Evolutionary conservation across 2,113 vertebrate species (phyloP).

Genomic region (Paramormyrops kingsleyae): DNA sequence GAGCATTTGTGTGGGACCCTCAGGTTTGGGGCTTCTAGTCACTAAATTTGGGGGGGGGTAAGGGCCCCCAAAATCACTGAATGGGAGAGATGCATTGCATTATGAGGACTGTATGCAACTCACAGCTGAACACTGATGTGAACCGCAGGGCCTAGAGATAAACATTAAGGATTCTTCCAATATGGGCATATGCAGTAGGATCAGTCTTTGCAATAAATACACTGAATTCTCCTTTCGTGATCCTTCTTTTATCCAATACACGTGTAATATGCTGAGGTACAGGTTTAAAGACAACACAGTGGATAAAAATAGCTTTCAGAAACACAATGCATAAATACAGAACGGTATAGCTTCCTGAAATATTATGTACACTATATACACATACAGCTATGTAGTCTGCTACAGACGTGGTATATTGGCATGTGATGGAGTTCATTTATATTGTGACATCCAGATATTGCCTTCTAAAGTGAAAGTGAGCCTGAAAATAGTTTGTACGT

Average conservation of each 20-base stretch:
- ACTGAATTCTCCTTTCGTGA: neutral
- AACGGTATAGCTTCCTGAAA: neutral
- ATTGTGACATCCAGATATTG: neutral
- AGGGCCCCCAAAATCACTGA: neutral
- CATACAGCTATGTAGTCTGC: neutral
- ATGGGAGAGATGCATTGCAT: neutral
- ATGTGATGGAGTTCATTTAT: neutral
- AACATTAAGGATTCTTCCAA: neutral
- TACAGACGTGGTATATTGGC: neutral
- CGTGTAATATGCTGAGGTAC: neutral
- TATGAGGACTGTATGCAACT: neutral
- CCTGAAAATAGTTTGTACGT: neutral
- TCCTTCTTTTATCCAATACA: conserved; percentile 12
- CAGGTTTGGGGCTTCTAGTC: neutral
- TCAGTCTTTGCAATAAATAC: neutral
- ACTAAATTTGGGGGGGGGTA: too few species aligned
- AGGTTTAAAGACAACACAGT: neutral
- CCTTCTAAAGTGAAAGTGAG: neutral
- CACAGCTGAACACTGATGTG: neutral
- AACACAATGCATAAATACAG: conserved; percentile 25
- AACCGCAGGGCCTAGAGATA: neutral
- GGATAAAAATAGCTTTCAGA: neutral
- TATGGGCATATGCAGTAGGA: neutral
- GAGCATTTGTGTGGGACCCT: neutral
- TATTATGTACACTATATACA: conserved; percentile 11